Evolutionary conservation across 2,113 vertebrate genomes (phyloP), one percentile per base, ranked within the genome.

Genomic region (Lucifuga dentata): DNA sequence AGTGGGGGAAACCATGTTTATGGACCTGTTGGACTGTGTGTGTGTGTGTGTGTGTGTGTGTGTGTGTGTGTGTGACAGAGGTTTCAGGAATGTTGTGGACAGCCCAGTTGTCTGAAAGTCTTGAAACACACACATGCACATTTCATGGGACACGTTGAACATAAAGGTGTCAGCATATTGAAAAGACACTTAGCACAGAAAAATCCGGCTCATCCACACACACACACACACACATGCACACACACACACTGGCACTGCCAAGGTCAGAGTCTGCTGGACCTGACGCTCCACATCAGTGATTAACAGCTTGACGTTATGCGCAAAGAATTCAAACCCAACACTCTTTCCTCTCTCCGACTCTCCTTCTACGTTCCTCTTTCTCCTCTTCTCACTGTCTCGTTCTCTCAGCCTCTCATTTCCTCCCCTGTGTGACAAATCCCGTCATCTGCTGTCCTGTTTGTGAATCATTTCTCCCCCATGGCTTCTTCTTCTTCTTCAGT

Each of bases 261-360:
- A 88, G 88, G 87, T 90, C 78, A 81, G 77, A 72, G 82, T 87
- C 70, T 74, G 85, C 82, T 90, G 89, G 84, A 85, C 69, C 23
- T 74, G 55, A 59, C 68, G 79, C 71, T 83, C 55, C 62, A 35
- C 44, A 64, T 41, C 46, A 68, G 53, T 86, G 88, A 90, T 87
- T 88, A 92, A 87, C 85, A 86, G 88, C 80, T 81, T 91, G 90
- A 92, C 82, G 90, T 92, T 83, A 92, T 91, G 84, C 56, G 64
- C 68, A 61, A 92, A 87, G 89, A 93, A 92, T 92, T 87, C 79
- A 62, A 84, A 83, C 76, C 80, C 76, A 67, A 66, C 66, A 26
- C 57, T 19, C 61, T 32, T 46, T 45, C 24, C 9, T 48, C 38
- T 38, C 33, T 45, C 57, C 56, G 43, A 45, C 39, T 64, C 23